Evolutionary conservation across 1,140 invertebrate genomes (phyloP).

Genomic region (Drosophila lini): DNA sequence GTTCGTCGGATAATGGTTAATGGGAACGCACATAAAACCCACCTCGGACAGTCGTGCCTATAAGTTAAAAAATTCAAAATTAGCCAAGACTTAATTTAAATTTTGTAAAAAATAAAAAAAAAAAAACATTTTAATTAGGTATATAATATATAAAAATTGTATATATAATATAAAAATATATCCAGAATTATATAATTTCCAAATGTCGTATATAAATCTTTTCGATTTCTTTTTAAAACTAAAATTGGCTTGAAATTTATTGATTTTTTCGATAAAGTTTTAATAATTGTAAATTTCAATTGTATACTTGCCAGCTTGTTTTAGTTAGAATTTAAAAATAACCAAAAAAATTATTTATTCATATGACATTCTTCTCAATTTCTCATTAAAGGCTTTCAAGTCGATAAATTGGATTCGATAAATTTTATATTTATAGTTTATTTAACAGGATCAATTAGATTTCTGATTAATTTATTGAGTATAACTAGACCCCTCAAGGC

Average conservation of each 20-base stretch:
- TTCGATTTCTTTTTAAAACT: neutral
- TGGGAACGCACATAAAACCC: constrained; percentile 27
- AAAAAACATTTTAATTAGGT: neutral
- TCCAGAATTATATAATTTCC: too few species aligned
- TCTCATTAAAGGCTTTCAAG: neutral
- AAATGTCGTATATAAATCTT: too few species aligned
- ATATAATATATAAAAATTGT: too few species aligned
- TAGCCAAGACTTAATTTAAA: neutral
- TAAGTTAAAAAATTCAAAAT: constrained; percentile 12
- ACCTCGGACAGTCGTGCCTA: neutral
- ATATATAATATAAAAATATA: too few species aligned
- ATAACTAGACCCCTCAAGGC: neutral
- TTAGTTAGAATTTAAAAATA: too few species aligned
- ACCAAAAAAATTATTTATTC: too few species aligned
- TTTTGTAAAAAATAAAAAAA: neutral
- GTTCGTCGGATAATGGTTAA: constrained; percentile 8
- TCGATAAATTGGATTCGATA: neutral
- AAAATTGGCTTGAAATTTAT: neutral
- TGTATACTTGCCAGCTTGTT: too few species aligned
- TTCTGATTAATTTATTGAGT: neutral
- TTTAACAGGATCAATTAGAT: neutral
- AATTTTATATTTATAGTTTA: neutral
- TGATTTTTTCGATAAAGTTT: neutral
- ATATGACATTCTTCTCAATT: neutral
- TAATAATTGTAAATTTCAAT: too few species aligned